Base-by-base conservation (phyloP, 2,888 invertebrate genomes). In the Lasioglossum leucozonium region DNA sequence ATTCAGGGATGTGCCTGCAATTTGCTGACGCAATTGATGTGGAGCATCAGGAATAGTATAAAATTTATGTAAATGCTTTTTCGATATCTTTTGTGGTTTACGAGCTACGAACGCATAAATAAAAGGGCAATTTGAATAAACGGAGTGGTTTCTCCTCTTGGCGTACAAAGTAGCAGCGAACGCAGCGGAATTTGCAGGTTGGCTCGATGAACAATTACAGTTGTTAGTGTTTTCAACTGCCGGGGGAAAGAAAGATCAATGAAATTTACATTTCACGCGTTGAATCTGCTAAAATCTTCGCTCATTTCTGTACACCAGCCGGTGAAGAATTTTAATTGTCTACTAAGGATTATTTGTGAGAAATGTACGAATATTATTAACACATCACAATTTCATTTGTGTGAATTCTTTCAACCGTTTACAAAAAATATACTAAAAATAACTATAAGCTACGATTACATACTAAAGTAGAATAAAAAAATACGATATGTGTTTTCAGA, bases 11-110 rank as follows among this genome's bases (percentile, higher is more conserved):
- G 58, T 58, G 4, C 26, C 58, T 13, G 58, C 58, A 58, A 58
- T 58, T 58, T 58, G 13, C 26, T 26, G 26, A 58, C 58, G 58
- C 26, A n/a, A 58, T 5, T 26, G 58, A 26, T 11, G 58, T 13
- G 1, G 58, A 58, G 26, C 58, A 13, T 58, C 58, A 58, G 62
- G 30, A 34, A 62, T 30, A 30, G 16, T 8, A 30, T 44, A 34
- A n/a, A 55, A 74, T n/a, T 74, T 55, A 55, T 47, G 58, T 13
- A 40, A 47, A 62, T 51, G 34, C 40, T 30, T 62, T 34, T 62
- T 30, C 62, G 62, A 62, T 62, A 62, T 62, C 62, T 62, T 18
- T 62, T 62, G 62, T 30, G 34, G 62, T 62, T 62, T 62, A 34
- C 62, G 62, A 62, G 62, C 30, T 30, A 34, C 34, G 18, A 18